Base-by-base conservation (phyloP, 2,113 vertebrate genomes). In the Syrmaticus mikado region DNA sequence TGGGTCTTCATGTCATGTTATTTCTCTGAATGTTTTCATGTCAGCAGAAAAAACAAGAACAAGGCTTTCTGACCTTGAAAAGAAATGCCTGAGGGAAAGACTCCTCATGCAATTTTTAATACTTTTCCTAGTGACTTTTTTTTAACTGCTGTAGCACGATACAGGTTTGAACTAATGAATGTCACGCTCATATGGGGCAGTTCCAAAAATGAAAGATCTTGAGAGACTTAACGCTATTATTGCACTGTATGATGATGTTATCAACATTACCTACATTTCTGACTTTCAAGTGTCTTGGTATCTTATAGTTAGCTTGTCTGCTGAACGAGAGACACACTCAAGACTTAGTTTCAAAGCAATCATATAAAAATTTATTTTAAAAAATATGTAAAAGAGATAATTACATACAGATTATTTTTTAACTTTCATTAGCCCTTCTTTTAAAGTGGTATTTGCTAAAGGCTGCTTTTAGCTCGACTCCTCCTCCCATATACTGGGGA, bases 121-220 rank as follows among this genome's bases (percentile, higher is more conserved):
- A 91, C 61, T 83, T 40, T 85, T 87, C 60, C 58, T 50, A 83
- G 89, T 71, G 73, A 77, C 55, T 89, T 83, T 76, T 65, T 82
- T 15, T 3, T 38, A 61, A 41, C 70, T 84, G 24, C 80, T 74
- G 48, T 83, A 80, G 85, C 84, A 90, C 4, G 3, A 45, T 93
- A 65, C 45, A 52, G 40, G 74, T 85, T 90, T 94, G 89, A 91
- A 78, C 91, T 89, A 94, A 95, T 96, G 94, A 95, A 93, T 94
- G 89, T 94, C 93, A 97, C 0, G 1, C 76, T 92, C 86, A 96
- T 94, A 53, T 94, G 89, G 96, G 92, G 81, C 94, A 95, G 81
- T 70, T 96, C 93, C 92, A 95, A 96, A 97, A 96, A 96, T 93
- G 93, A 93, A 97, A 96, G 94, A 85, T 87, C 96, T 94, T 91